Evolutionary conservation across 2,113 vertebrate genomes (phyloP), one percentile per base, ranked within the genome.

Genomic region (Neotragus moschatus): DNA sequence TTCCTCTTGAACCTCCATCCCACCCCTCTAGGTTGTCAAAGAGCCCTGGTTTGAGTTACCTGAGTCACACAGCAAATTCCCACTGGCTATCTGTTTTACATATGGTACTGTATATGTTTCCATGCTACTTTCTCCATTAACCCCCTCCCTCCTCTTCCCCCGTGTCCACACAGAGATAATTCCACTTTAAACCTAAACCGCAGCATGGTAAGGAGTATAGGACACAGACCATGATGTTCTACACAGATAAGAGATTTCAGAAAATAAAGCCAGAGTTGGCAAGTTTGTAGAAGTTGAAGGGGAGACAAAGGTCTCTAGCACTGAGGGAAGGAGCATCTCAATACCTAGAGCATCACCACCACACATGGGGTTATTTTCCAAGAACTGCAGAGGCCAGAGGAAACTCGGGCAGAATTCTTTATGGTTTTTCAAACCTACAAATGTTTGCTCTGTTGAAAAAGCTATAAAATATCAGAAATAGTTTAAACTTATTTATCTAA

Each of bases 401-500:
- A 95, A 90, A 84, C 23, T 25, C 6, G 43, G 23, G 55, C 4
- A 33, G 60, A 30, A 56, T 73, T 39, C 77, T 47, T 36, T 16
- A 43, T 0, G 11, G 43, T 28, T 77, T 84, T 77, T 94, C 77
- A 84, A 94, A 90, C 85, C 93, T 91, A 84, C 97, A 95, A 96
- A 88, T 77, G 95, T 97, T 94, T 97, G 53, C 96, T 96, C 81
- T 92, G 96, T 63, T 80, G 94, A 97, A 98, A 96, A 90, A 95
- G 96, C 97, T 92, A 97, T 98, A 98, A 97, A 98, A 97, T 51
- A 97, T 98, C 95, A 98, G 97, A 98, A 98, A 98, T 94, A 97
- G 90, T 97, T 98, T 97, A 97, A 86, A 97, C 97, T 97, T 98
- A 96, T 98, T 98, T 98, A 97, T 98, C 93, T 98, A 98, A 98